phyloP scores from a whole-genome alignment of 2,797 vertebrate genomes.

The Pterois miles region DNA sequence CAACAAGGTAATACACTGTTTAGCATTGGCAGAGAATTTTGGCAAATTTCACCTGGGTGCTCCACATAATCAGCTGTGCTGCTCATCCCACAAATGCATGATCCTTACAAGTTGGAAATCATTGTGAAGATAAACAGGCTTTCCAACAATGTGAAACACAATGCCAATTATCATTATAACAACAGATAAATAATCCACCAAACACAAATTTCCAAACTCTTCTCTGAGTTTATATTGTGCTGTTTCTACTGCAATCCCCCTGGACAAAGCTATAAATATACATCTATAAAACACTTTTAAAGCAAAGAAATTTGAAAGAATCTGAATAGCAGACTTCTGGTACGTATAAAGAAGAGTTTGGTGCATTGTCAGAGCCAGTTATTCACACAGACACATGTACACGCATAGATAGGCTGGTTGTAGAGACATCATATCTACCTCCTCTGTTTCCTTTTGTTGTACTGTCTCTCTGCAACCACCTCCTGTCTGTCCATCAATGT shows the following conservation, averaged over 20 bases:
- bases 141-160: too few species aligned
- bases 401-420: slow-evolving; percentile 53
- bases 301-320: not conserved
- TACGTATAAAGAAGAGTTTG: slow-evolving; percentile 14
- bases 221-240: too few species aligned
- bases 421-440: slow-evolving; percentile 75
- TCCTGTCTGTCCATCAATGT: not conserved
- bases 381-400: not conserved
- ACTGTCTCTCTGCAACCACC: slow-evolving; percentile 58
- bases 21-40: too few species aligned
- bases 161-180: too few species aligned
- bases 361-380: slow-evolving; percentile 15
- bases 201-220: too few species aligned
- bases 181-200: too few species aligned
- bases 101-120: too few species aligned
- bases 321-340: slow-evolving; percentile 2
- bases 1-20: too few species aligned
- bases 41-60: too few species aligned
- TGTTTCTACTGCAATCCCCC: slow-evolving; percentile 39
- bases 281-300: slow-evolving; percentile 1
- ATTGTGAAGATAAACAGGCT: too few species aligned
- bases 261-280: not conserved
- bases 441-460: slow-evolving; percentile 47
- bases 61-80: too few species aligned
- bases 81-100: too few species aligned